Conservation (phyloP, 2,113 vertebrate species). For the Eurypyga helias region DNA sequence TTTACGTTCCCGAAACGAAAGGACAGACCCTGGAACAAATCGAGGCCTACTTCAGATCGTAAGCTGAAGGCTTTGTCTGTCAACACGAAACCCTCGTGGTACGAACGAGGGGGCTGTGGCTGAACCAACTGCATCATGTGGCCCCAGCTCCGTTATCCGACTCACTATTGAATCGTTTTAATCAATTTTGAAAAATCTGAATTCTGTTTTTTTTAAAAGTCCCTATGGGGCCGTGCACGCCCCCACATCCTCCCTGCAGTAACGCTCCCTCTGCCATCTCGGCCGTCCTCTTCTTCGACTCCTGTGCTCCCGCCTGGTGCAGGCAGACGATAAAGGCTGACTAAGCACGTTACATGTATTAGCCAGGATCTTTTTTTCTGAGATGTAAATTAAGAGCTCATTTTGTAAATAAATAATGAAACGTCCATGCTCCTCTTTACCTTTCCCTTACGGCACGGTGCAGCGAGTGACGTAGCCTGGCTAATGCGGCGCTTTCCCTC, state of each 20-base stretch:
- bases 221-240: neutral
- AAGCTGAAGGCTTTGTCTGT: neutral
- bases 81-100: neutral
- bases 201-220: neutral
- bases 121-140: neutral
- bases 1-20: constrained; percentile 90
- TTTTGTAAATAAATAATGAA: neutral
- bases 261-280: neutral
- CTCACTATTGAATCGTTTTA: neutral
- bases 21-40: constrained; percentile 92
- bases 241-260: neutral
- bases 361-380: neutral
- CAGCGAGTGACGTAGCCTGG: neutral
- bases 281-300: neutral
- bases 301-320: neutral
- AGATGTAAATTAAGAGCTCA: neutral
- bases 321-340: neutral
- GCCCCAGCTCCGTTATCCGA: neutral
- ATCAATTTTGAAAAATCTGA: neutral
- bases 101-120: neutral
- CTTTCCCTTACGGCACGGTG: neutral
- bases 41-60: constrained; percentile 79
- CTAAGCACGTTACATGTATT: neutral
- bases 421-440: neutral
- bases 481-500: neutral